These are phyloP conservation scores for Callithrix jacchus DNA, from an alignment of 2,113 vertebrate genomes.

Conservation along the genomic window DNA sequence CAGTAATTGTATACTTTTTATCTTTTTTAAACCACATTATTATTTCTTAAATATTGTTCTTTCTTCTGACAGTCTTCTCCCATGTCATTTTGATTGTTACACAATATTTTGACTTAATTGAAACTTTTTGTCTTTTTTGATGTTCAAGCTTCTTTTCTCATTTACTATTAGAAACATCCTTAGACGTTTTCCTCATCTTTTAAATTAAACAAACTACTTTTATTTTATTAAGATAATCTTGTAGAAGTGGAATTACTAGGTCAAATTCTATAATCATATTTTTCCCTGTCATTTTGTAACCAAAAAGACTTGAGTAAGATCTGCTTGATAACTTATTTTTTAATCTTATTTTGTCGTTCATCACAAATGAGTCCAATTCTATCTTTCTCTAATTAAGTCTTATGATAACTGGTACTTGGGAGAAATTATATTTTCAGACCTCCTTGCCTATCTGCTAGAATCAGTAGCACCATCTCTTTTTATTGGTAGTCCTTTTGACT, in stretches of 20 bases:
- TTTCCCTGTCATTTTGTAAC: not conserved
- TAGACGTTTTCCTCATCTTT: not conserved
- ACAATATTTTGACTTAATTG: not conserved
- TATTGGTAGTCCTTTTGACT: not conserved
- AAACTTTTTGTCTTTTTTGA: not conserved
- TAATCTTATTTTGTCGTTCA: not conserved
- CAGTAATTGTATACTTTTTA: not conserved
- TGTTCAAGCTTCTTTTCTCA: not conserved
- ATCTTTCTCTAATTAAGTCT: not conserved
- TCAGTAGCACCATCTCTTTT: not conserved
- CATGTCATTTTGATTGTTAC: not conserved
- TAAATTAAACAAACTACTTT: not conserved
- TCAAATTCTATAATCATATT: not conserved
- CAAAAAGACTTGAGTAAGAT: not conserved
- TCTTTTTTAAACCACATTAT: not conserved
- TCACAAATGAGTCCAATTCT: not conserved
- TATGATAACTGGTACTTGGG: not conserved
- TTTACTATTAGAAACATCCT: not conserved
- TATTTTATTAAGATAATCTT: not conserved
- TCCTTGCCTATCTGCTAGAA: not conserved
- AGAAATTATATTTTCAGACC: not conserved
- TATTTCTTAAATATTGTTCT: not conserved
- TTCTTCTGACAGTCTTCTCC: not conserved
- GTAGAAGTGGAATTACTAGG: not conserved
- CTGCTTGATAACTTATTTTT: not conserved